These are phyloP conservation scores for Umimayanthus chanpuru DNA, from an alignment of 92 coral and sea anemone species.

Conservation along the genomic window DNA sequence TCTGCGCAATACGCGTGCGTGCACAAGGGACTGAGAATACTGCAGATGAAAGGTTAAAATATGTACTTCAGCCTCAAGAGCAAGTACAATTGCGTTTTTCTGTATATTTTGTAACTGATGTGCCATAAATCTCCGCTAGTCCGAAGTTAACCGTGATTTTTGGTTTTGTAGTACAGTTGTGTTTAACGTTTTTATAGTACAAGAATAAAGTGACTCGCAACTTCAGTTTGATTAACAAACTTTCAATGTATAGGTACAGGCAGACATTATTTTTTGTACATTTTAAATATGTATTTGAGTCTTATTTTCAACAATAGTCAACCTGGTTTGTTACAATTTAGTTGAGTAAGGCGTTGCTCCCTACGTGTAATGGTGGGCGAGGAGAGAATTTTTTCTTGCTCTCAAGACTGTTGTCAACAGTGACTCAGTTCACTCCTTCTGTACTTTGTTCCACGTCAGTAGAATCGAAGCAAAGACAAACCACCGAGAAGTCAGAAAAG, in stretches of 20 bases:
- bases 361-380: not conserved
- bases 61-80: not conserved
- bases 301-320: not conserved
- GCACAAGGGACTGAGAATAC: not conserved
- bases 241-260: too few relatives aligned
- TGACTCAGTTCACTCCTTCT: not conserved
- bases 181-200: too few relatives aligned
- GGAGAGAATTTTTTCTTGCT: not conserved
- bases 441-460: too few relatives aligned
- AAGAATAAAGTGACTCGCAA: not conserved
- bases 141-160: too few relatives aligned
- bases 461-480: not conserved
- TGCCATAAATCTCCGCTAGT: not conserved
- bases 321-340: not conserved
- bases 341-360: not conserved
- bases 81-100: not conserved
- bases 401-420: not conserved
- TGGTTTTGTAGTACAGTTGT: too few relatives aligned
- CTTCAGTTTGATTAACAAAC: not conserved
- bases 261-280: not conserved
- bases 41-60: not conserved
- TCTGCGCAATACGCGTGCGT: not conserved
- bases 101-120: not conserved
- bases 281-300: not conserved
- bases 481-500: not conserved